These are phyloP conservation scores for Salvelinus alpinus DNA, from an alignment of 2,113 vertebrate species.

Conservation along the genomic window DNA sequence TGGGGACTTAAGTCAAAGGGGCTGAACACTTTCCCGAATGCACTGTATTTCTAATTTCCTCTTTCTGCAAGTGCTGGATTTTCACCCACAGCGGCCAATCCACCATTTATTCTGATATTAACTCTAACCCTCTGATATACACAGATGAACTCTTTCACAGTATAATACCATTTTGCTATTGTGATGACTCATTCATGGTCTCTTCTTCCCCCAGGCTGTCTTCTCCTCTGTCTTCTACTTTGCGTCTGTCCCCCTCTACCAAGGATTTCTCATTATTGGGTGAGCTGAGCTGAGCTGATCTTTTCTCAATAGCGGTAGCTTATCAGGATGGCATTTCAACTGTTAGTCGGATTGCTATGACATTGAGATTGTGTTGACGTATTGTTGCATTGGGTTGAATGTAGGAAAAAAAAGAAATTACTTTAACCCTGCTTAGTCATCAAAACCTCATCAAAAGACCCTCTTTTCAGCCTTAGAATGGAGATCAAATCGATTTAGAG, in stretches of 20 bases:
- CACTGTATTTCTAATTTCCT: too few relatives aligned
- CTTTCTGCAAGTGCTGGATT: too few relatives aligned
- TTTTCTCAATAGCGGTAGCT: constrained; percentile 26
- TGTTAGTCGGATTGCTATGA: constrained; percentile 36
- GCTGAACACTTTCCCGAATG: too few relatives aligned
- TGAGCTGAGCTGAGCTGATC: constrained; percentile 66
- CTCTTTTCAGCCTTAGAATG: background rate
- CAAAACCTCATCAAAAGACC: background rate
- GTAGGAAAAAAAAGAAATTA: background rate
- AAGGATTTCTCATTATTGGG: constrained; percentile 97
- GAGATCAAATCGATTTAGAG: background rate
- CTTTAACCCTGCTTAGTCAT: constrained; percentile 4
- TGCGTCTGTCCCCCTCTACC: constrained; percentile 94
- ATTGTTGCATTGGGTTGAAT: constrained; percentile 34
- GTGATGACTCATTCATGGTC: background rate
- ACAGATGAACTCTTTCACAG: too few relatives aligned
- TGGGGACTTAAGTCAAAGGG: too few relatives aligned
- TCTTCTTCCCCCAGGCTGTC: constrained; percentile 79
- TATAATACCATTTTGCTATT: background rate
- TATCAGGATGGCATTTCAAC: constrained; percentile 53
- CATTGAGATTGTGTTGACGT: constrained; percentile 64
- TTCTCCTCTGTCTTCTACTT: constrained; percentile 98
- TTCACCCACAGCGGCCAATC: too few relatives aligned
- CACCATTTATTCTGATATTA: too few relatives aligned
- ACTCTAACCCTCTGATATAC: too few relatives aligned